phyloP scores from a whole-genome alignment of 2,797 vertebrate species.

The Oryzias sinensis region DNA sequence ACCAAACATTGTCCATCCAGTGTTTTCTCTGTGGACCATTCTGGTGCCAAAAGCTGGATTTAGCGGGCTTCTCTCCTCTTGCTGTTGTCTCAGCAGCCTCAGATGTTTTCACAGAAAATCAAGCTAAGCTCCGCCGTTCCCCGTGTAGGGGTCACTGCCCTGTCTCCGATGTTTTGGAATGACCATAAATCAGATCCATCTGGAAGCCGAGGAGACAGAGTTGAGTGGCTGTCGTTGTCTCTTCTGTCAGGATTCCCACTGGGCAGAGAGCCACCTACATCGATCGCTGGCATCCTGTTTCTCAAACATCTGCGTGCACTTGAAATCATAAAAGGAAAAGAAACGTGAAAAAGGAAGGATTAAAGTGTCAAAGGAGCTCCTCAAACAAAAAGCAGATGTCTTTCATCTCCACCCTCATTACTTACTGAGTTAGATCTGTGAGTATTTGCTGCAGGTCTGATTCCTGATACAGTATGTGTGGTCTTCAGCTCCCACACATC shows the following conservation, averaged over 20 bases:
- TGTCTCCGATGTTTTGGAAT: conserved; percentile 31
- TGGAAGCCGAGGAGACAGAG: conserved; percentile 27
- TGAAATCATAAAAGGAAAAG: conserved; percentile 41
- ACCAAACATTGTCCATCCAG: conserved; percentile 10
- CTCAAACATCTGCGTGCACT: conserved; percentile 32
- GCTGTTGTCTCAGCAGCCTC: conserved; percentile 30
- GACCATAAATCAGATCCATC: conserved; percentile 48
- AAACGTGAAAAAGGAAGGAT: conserved; percentile 41
- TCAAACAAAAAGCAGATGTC: conserved; percentile 35
- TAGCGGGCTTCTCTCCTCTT: conserved; percentile 19
- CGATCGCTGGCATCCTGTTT: conserved; percentile 45
- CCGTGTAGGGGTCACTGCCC: conserved; percentile 23
- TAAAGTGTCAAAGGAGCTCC: conserved; percentile 30
- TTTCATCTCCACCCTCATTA: neutral
- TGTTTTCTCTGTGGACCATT: conserved; percentile 21
- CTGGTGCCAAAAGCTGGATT: conserved; percentile 17
- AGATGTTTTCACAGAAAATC: conserved; percentile 28
- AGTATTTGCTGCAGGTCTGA: neutral
- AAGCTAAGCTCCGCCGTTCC: conserved; percentile 1
- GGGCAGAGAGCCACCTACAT: conserved; percentile 40
- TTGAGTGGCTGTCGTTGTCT: conserved; percentile 16
- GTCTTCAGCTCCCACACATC: neutral
- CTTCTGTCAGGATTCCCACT: conserved; percentile 15
- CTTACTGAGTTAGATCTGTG: neutral
- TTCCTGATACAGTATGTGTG: neutral